Evolutionary conservation across 1,140 invertebrate species (phyloP).

Genomic region (Dinothrombium tinctorium): DNA sequence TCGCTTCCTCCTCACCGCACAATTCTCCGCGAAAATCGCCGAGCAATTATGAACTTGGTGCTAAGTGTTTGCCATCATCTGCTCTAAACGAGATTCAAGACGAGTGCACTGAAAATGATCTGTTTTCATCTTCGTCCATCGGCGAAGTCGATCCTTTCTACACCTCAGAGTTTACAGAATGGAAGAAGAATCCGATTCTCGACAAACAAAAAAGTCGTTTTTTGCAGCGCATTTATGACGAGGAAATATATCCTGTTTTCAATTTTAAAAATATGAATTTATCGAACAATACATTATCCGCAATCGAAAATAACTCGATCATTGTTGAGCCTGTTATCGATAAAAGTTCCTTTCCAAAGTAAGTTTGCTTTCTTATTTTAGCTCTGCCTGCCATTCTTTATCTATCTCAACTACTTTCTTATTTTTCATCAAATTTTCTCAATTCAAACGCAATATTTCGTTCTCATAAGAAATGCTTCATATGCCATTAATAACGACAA

Average conservation of each 20-base stretch:
- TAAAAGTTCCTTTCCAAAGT: conserved; percentile 44
- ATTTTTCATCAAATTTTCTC: not conserved
- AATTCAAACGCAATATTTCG: not conserved
- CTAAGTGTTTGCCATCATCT: not conserved
- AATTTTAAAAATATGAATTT: conserved; percentile 41
- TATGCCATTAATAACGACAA: too few relatives aligned
- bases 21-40: conserved; percentile 27
- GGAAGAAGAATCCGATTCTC: conserved; percentile 39
- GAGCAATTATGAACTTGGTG: conserved; percentile 47
- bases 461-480: too few relatives aligned
- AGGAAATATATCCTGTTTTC: conserved; percentile 52
- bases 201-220: conserved; percentile 32
- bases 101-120: conserved; percentile 4
- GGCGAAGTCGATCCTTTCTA: conserved; percentile 42
- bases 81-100: not conserved
- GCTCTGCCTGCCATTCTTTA: not conserved
- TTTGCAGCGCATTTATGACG: conserved; percentile 37
- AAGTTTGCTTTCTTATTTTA: conserved; percentile 17
- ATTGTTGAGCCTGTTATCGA: conserved; percentile 49
- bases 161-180: conserved; percentile 41
- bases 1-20: not conserved
- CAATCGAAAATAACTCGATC: conserved; percentile 43
- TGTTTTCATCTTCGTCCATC: conserved; percentile 1
- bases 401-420: not conserved
- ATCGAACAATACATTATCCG: conserved; percentile 31